Evolutionary conservation across 2,797 vertebrate genomes (phyloP).

Genomic region (Manis crassicaudata): DNA sequence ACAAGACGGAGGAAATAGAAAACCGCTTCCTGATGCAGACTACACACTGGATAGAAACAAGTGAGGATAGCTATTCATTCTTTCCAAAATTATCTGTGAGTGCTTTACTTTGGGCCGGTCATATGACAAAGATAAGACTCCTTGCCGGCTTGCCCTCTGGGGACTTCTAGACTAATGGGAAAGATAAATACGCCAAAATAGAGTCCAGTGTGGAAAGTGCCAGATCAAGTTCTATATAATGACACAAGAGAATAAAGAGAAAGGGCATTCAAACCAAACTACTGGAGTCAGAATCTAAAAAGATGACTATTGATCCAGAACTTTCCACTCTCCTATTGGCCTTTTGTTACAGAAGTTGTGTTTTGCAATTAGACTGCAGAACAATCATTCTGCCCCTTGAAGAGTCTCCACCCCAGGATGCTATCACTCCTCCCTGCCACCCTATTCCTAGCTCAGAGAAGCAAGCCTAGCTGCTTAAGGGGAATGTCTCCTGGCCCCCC

Average conservation of each 20-base stretch:
- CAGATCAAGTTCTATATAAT: neutral
- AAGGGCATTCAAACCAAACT: neutral
- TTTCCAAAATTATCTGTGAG: neutral
- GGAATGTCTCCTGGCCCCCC: neutral
- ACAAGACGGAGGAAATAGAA: neutral
- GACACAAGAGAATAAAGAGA: neutral
- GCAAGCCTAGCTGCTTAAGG: neutral
- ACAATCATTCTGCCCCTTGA: neutral
- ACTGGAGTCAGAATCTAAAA: neutral
- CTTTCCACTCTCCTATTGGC: neutral
- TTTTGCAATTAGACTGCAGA: neutral
- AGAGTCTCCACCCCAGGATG: neutral
- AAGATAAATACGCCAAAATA: neutral
- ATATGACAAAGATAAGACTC: neutral
- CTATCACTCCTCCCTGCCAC: neutral
- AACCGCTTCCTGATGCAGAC: neutral
- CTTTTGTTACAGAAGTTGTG: neutral
- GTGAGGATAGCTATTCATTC: neutral
- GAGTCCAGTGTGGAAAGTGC: neutral
- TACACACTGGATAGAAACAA: neutral
- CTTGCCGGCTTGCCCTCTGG: neutral
- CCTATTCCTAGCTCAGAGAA: neutral
- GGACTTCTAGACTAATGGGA: constrained; percentile 33
- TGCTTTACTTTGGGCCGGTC: neutral
- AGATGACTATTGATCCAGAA: neutral